Evolutionary conservation across 2,113 vertebrate species (phyloP).

Genomic region (Grammomys surdaster): DNA sequence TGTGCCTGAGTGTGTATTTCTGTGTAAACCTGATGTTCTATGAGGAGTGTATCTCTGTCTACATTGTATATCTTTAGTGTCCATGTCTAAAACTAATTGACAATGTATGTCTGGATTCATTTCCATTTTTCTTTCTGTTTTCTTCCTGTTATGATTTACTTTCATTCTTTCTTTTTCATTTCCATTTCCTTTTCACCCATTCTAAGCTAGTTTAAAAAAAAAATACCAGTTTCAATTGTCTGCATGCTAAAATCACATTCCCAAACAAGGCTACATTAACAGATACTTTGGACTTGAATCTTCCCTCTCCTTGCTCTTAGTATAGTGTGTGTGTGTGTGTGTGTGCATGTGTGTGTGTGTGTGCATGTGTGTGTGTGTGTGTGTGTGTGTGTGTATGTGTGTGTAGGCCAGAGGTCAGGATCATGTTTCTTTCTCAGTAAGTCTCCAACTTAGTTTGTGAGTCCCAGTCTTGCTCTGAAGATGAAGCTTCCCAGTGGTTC

Average conservation of each 20-base stretch:
- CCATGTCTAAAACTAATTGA: not conserved
- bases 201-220: not conserved
- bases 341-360: not conserved
- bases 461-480: not conserved
- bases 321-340: too few relatives aligned
- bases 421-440: not conserved
- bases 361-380: too few relatives aligned
- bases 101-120: not conserved
- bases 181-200: not conserved
- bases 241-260: not conserved
- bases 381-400: not conserved
- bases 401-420: not conserved
- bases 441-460: not conserved
- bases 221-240: not conserved
- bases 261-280: not conserved
- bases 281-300: not conserved
- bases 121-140: not conserved
- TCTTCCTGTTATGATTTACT: too few relatives aligned
- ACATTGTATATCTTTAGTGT: not conserved
- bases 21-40: too few relatives aligned
- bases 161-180: not conserved
- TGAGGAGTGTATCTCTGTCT: not conserved
- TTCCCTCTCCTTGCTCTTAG: too few relatives aligned
- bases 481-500: not conserved
- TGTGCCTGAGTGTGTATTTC: not conserved